Base-by-base conservation (phyloP, 2,797 vertebrate species). In the Molossus molossus region DNA sequence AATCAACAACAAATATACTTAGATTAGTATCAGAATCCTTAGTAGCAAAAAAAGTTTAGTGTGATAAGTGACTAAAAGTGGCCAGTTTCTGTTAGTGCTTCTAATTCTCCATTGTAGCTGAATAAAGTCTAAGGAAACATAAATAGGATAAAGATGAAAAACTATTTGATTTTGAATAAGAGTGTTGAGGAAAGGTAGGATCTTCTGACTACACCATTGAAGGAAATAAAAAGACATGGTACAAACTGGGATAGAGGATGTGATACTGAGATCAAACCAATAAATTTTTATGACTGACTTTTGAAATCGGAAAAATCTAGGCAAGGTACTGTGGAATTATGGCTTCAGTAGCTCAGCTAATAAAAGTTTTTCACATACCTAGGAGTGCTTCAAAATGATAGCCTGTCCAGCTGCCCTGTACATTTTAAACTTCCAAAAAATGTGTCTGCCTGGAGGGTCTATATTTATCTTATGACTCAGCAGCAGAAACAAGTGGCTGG, bases 391-490 rank as follows among this genome's bases (percentile, higher is more conserved):
- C 80, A 75, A 57, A 88, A 91, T n/a, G 81, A 27, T 62, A 85
- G 48, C 79, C n/a, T 53, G 27, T 62, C 80, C 94, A 96, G 40
- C 37, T 94, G 55, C n/a, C 85, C 60, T 95, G 91, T 87, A 83
- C 50, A 72, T 93, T 96, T 96, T 90, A 90, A 95, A 86, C 69
- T 91, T 97, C 53, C 69, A 96, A 95, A 91, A 96, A 95, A 87
- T 93, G 40, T 81, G 40, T 87, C 67, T 75, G 48, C 75, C 33
- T 89, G 40, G 58, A 95, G 75, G 33, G n/a, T 93, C 76, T 97
- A 95, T 91, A 96, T 95, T 95, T 96, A 93, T 93, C 85, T 89
- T 72, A 86, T 90, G 84, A 96, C 33, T 93, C 81, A 95, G 88
- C 70, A 94, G 40, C 64, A 83, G 80, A 80, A 95, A 95, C 90